phyloP scores from a whole-genome alignment of 2,888 invertebrate species.

The Masnerella sp. region DNA sequence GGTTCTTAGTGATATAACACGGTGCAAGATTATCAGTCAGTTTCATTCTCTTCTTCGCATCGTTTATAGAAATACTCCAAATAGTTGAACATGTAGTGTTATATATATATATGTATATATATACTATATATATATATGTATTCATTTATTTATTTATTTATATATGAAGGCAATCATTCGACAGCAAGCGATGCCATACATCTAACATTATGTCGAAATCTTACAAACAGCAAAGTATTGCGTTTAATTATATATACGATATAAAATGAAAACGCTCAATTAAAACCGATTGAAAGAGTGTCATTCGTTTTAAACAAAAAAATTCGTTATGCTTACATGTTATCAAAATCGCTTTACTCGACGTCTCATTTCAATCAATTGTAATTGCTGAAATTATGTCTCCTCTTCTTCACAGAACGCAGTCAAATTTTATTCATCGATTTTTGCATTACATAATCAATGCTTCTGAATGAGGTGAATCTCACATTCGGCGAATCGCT shows the following conservation, averaged over 20 bases:
- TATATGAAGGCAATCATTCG: conserved; percentile 61
- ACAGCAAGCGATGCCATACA: conserved; percentile 60
- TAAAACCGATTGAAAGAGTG: conserved; percentile 30
- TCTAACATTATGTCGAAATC: conserved; percentile 57
- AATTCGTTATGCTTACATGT: too few relatives aligned
- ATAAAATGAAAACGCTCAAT: conserved; percentile 40
- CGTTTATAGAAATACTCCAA: conserved; percentile 51
- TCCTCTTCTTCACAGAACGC: not conserved
- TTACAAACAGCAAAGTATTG: conserved; percentile 55
- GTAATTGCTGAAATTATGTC: conserved; percentile 7
- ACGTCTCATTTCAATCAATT: conserved; percentile 19
- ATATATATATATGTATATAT: conserved; percentile 29
- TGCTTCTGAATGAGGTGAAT: too few relatives aligned
- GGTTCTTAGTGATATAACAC: conserved; percentile 25
- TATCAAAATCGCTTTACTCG: not conserved
- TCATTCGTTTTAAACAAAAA: not conserved
- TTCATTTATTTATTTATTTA: conserved; percentile 41
- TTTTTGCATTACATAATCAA: not conserved
- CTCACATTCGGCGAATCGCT: conserved; percentile 3
- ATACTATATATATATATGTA: conserved; percentile 25
- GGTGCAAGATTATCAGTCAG: conserved; percentile 54
- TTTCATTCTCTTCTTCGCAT: conserved; percentile 42
- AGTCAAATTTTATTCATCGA: not conserved
- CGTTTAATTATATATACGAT: conserved; percentile 46
- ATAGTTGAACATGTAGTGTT: conserved; percentile 47